Base-by-base conservation (phyloP, 2,888 invertebrate genomes). In the Desoria tigrina region DNA sequence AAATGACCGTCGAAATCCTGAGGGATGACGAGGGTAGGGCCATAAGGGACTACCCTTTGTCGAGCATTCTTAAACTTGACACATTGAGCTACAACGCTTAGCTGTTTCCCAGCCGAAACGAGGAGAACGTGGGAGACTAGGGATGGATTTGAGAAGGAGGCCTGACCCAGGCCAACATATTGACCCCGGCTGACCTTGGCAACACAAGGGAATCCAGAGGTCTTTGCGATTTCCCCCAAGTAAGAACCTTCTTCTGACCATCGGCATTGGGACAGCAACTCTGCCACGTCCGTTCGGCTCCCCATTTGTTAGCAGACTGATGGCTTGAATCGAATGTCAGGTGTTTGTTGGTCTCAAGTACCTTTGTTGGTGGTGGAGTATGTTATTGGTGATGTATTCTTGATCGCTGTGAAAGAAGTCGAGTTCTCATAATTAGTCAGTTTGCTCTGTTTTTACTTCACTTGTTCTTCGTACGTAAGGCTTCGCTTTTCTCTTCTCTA, bases 171-270 rank as follows among this genome's bases (percentile, higher is more conserved):
- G 64, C 90, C 90, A 74, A 90, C 89, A 82, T 94, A 95, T 80
- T 94, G 94, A 72, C 96, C 95, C 81, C 94, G 94, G 77, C 92
- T 90, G 78, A 95, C 90, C 81, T 93, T 93, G 65, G 92, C 91
- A 76, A 94, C 88, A 76, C 88, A 88, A 16, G 95, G 95, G 67
- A 82, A 90, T 80, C 64, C 87, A 86, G 78, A 89, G 86, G 79
- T 89, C 90, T 78, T 77, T 83, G 70, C 66, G 21, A 88, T 88
- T 79, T 90, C 88, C 64, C 88, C 84, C 50, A 89, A 84, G 79
- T 89, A 88, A 77, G 84, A 85, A 63, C 87, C 88, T 78, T 89
- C 89, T 79, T 89, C 89, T 65, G 86, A 84, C 86, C 86, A 83
- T 79, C 89, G 85, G 67, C 90, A 89, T 75, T 91, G 90, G 79